A percentile compares a stretch with the other conserved stretches of the same genome.
These are phyloP conservation scores for Halictus ligatus DNA, from an alignment of 2,888 invertebrate species.

Conservation along the genomic window DNA sequence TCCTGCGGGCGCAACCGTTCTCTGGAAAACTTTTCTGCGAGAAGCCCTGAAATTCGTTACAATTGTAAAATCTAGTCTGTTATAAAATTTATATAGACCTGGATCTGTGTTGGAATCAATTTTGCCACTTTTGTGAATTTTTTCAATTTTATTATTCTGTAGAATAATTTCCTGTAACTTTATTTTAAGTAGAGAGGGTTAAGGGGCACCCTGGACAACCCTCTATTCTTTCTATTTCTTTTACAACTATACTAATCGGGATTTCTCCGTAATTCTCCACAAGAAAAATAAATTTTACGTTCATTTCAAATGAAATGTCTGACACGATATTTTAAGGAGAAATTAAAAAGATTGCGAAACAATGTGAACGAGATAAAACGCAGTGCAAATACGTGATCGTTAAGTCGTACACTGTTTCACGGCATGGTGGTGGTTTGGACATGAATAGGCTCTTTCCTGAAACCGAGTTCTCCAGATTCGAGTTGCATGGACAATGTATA, in stretches of 20 bases:
- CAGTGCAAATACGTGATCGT: not conserved
- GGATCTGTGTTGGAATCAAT: too few relatives aligned
- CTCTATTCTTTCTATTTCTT: too few relatives aligned
- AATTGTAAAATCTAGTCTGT: too few relatives aligned
- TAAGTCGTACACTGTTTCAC: not conserved
- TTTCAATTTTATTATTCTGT: not conserved
- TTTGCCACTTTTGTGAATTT: too few relatives aligned
- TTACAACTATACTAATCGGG: too few relatives aligned
- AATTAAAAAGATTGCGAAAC: not conserved
- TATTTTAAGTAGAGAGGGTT: too few relatives aligned
- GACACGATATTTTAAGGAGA: not conserved
- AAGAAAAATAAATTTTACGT: not conserved
- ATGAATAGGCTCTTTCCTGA: not conserved
- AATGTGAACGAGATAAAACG: not conserved
- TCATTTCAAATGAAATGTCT: not conserved
- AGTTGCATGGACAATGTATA: slow-evolving; percentile 8
- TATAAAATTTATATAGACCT: too few relatives aligned
- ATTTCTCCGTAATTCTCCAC: not conserved
- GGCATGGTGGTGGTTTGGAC: not conserved
- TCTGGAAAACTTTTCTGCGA: too few relatives aligned
- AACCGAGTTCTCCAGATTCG: slow-evolving; percentile 18
- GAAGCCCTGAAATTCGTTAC: too few relatives aligned
- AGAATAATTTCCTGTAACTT: not conserved
- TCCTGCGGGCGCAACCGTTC: too few relatives aligned
- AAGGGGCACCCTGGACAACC: too few relatives aligned